Evolutionary conservation across 2,113 vertebrate species (phyloP).

Genomic region (Dicaeum eximium): DNA sequence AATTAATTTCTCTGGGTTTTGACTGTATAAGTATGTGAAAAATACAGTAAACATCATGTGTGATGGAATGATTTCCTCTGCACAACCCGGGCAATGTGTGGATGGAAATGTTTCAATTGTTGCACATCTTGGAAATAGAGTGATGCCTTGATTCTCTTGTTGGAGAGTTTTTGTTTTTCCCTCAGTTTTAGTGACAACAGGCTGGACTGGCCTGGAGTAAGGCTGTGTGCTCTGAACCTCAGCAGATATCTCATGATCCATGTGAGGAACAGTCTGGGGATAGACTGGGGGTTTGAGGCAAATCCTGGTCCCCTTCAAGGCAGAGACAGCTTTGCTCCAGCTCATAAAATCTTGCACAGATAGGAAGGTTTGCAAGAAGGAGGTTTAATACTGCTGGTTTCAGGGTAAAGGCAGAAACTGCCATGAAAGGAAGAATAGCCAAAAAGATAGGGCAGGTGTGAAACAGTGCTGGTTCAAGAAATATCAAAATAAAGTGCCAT

Average conservation of each 20-base stretch:
- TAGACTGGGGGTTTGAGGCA: background rate
- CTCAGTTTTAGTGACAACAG: background rate
- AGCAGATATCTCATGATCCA: background rate
- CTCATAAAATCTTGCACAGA: background rate
- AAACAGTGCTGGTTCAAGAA: background rate
- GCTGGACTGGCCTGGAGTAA: background rate
- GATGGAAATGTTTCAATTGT: background rate
- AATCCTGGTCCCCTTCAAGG: background rate
- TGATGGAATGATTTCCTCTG: background rate
- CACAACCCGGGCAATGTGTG: accelerated
- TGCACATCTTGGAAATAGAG: background rate
- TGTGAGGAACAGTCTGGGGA: background rate
- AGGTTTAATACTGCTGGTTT: background rate
- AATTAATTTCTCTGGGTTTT: background rate
- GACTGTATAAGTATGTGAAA: background rate
- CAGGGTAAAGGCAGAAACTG: background rate
- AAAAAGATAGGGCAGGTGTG: accelerated
- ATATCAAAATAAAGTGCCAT: background rate
- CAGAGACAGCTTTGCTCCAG: background rate
- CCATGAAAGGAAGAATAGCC: background rate
- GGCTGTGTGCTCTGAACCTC: background rate
- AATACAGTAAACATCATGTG: background rate
- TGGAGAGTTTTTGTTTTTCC: background rate
- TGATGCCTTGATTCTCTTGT: background rate
- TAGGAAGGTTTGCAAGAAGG: background rate